Base-by-base conservation (phyloP, 2,888 invertebrate species). In the Chymomyza procnemis region DNA sequence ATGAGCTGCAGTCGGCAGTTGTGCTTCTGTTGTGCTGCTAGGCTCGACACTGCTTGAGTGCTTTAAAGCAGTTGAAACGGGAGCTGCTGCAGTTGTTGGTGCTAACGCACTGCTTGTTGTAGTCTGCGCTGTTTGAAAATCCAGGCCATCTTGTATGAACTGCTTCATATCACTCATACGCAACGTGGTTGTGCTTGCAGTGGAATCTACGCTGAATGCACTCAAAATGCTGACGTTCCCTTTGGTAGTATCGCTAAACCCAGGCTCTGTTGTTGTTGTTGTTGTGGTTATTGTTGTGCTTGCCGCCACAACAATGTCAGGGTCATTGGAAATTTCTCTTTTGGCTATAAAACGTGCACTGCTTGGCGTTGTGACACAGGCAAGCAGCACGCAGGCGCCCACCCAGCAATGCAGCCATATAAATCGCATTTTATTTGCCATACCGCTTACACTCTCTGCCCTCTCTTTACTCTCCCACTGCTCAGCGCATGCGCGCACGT, bases 271-370 rank as follows among this genome's bases (percentile, higher is more conserved):
- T 41, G 58, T 52, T 26, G 66, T 52, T 12, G 69, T 22, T 56
- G 76, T 61, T n/a, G 52, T 55, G 50, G 55, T 57, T 41, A 18
- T 34, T 56, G 12, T 19, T 34, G 34, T 62, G 55, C 14, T 61
- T 57, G 54, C 50, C 59, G 61, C 46, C 54, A 64, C 64, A 80
- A 85, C 70, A 69, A 71, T 81, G 87, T 81, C 84, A 85, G 86
- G 86, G 84, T 85, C 81, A 61, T 61, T 61, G 67, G 48, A 55
- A 30, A 71, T 84, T 82, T 87, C 87, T 77, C 83, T 85, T 83
- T 86, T 85, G 26, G 73, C 71, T 75, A 88, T 73, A 66, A 79
- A 78, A 78, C 82, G 87, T 82, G 85, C 74, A 71, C 70, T 74
- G 54, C 78, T 74, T 59, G 72, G 54, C 57, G 73, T 71, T 60